Evolutionary conservation across 1,140 invertebrate genomes (phyloP), one percentile per base, ranked within the genome.

Genomic region (Venturia canescens): DNA sequence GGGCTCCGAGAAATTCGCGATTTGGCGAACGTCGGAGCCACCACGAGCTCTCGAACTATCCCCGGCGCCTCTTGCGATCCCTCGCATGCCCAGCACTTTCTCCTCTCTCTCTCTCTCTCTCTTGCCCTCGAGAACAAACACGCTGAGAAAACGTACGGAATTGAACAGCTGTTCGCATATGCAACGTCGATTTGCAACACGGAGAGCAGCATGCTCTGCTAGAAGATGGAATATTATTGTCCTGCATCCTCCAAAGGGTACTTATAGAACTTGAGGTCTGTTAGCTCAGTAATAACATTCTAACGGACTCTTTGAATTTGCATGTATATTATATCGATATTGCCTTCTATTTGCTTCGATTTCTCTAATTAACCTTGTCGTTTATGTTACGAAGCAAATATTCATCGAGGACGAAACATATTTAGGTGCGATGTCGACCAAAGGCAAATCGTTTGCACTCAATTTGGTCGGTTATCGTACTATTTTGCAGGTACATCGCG

Each of bases 71-170:
- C 50, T 21, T 63, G n/a, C n/a, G n/a, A n/a, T 63, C n/a, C 60
- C 6, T 27, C 27, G 11, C 53, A 57, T 57, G 21, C 53, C 18
- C 18, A 23, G n/a, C 18, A 4, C 18, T 57, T 57, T 57, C 53
- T n/a, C 53, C 18, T n/a, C 53, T n/a, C n/a, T n/a, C n/a, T n/a
- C n/a, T n/a, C n/a, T n/a, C n/a, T n/a, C n/a, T n/a, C n/a, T n/a
- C n/a, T n/a, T n/a, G n/a, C n/a, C n/a, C n/a, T n/a, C n/a, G n/a
- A 63, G 60, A 63, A 63, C 23, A 63, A 26, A 63, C 60, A 63
- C 60, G 60, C 27, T 63, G 60, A 63, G 60, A 63, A 63, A 63
- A 63, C 21, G 23, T n/a, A 63, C n/a, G 23, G 27, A 26, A 23
- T 23, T 1, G 60, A 23, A 63, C 60, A 63, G 60, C 60, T 63